Evolutionary conservation across 2,888 invertebrate species (phyloP), one percentile per base, ranked within the genome.

Genomic region (Pediacus dermestoides): DNA sequence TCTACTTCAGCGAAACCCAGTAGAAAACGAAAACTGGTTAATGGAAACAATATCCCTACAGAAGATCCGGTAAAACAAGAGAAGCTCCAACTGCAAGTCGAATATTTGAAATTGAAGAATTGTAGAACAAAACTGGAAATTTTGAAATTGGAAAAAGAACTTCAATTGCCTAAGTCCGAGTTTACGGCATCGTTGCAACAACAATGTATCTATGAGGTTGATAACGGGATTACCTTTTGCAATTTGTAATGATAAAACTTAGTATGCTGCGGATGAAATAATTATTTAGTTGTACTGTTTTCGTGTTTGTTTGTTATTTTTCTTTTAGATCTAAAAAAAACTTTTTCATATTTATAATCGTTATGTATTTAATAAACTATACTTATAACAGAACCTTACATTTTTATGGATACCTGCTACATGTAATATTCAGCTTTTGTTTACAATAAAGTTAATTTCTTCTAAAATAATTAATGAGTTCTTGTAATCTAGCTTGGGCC

Each of bases 71-170:
- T 33, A 35, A 35, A 35, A 35, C 31, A 34, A 35, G 35, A 34
- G n/a, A 18, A 18, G 21, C 21, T 18, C 21, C 21, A 18, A 36
- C 4, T 37, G 3, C 37, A 37, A 36, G 34, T 37, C 15, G 15
- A 37, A 37, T 37, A 36, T 36, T 14, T 36, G 16, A 37, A 37
- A 18, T 37, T 37, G 9, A 37, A 37, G 13, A 37, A 37, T 37
- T 37, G 37, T 37, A 37, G 15, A 36, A 37, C 33, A 18, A 37
- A 37, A 37, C 4, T 37, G 16, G 36, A 37, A 35, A 37, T 37
- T 37, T 13, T 37, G n/a, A 37, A 35, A 37, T 37, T 37, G 21
- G 34, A 37, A 37, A 9, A 18, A 16, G 36, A 37, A 23, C 34
- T 37, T 36, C 9, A 36, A 36, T 18, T 37, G 34, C 37, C 37